Conservation (phyloP, 2,797 vertebrate species). For the Lycodopsis pacificus region DNA sequence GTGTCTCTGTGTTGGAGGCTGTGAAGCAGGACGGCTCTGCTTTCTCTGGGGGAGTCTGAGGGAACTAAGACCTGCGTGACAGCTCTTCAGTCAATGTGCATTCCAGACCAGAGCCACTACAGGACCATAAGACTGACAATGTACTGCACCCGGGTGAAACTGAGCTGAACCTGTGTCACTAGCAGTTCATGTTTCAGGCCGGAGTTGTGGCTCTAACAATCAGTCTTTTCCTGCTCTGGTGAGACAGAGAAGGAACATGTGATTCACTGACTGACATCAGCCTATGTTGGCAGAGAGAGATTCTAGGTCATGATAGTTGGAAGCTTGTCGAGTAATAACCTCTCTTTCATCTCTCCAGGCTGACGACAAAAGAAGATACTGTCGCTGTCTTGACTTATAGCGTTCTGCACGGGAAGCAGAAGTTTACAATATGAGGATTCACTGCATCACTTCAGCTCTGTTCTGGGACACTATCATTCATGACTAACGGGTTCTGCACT, state of each 20-base stretch:
- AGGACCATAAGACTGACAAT: slow-evolving; percentile 14
- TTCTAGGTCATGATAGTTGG: slow-evolving; percentile 10
- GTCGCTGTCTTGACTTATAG: slow-evolving; percentile 43
- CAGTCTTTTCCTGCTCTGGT: not conserved
- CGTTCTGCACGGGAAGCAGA: slow-evolving; percentile 28
- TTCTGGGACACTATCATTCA: slow-evolving; percentile 46
- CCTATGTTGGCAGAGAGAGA: not conserved
- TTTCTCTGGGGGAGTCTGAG: slow-evolving; percentile 47
- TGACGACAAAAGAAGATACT: slow-evolving; percentile 38
- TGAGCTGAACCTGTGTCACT: not conserved
- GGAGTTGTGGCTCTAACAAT: not conserved
- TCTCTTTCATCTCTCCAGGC: slow-evolving; percentile 24
- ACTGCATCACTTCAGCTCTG: slow-evolving; percentile 38
- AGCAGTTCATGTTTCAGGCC: slow-evolving; percentile 20
- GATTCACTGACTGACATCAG: slow-evolving; percentile 30
- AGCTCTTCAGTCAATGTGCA: slow-evolving; percentile 41
- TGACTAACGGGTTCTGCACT: slow-evolving; percentile 44
- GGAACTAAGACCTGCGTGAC: slow-evolving; percentile 51
- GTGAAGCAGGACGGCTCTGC: slow-evolving; percentile 40
- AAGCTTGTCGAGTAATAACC: slow-evolving; percentile 16
- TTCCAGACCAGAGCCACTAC: slow-evolving; percentile 47
- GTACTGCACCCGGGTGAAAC: not conserved
- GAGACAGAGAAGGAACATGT: slow-evolving; percentile 1
- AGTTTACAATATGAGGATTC: slow-evolving; percentile 18
- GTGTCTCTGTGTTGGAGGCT: slow-evolving; percentile 42